phyloP scores from a whole-genome alignment of 2,113 vertebrate species.

The Terrapene triunguis region DNA sequence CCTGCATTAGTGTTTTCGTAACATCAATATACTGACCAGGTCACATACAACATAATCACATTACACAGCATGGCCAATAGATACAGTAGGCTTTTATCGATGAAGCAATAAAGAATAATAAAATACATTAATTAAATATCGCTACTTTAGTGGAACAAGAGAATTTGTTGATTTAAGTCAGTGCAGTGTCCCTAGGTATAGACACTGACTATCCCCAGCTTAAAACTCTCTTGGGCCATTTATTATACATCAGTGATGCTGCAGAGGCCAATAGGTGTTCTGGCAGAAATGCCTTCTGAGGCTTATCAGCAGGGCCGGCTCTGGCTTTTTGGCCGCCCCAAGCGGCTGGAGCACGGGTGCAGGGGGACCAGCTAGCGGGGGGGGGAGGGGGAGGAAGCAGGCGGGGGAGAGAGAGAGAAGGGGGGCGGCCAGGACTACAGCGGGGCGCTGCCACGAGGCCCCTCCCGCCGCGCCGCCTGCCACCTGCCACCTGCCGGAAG shows the following conservation, averaged over 20 bases:
- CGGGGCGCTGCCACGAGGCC: too few relatives aligned
- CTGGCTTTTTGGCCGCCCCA: too few relatives aligned
- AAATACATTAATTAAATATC: not conserved
- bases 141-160: not conserved
- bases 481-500: too few relatives aligned
- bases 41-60: not conserved
- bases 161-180: not conserved
- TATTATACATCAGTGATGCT: not conserved
- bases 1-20: not conserved
- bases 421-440: too few relatives aligned
- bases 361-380: too few relatives aligned
- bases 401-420: too few relatives aligned
- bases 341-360: too few relatives aligned
- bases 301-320: not conserved
- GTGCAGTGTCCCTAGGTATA: not conserved
- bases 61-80: rapidly evolving
- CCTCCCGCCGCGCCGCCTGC: too few relatives aligned
- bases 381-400: too few relatives aligned
- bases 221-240: not conserved
- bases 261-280: not conserved
- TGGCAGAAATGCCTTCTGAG: not conserved
- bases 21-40: rapidly evolving
- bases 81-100: not conserved
- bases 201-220: not conserved
- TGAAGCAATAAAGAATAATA: slow-evolving; percentile 8